Percentiles rank a stretch among this genome's conserved stretches.
Evolutionary conservation across 2,113 vertebrate genomes (phyloP).

Genomic region (Corythaeola cristata): DNA sequence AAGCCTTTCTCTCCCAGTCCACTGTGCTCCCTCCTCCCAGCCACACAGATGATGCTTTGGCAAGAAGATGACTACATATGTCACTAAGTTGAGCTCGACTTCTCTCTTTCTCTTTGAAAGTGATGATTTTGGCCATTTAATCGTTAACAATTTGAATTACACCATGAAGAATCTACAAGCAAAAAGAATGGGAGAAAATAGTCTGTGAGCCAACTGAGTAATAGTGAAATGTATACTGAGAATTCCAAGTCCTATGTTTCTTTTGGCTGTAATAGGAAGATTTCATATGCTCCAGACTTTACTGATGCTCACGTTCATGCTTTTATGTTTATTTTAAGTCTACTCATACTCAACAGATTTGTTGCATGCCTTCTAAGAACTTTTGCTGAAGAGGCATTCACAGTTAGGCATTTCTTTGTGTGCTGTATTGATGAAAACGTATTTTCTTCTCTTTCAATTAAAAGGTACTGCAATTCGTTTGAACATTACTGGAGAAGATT

Average conservation of each 20-base stretch:
- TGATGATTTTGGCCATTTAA: not conserved
- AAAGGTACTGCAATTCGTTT: not conserved
- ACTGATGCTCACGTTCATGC: not conserved
- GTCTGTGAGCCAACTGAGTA: not conserved
- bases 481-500: not conserved
- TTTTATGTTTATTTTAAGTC: not conserved
- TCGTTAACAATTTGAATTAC: not conserved
- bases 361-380: not conserved
- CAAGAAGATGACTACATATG: not conserved
- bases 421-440: not conserved
- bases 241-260: not conserved
- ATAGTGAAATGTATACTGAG: not conserved
- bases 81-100: not conserved
- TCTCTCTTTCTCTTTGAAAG: not conserved
- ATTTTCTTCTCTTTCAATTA: not conserved
- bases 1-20: not conserved
- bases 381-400: not conserved
- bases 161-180: not conserved
- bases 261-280: not conserved
- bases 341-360: not conserved
- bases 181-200: not conserved
- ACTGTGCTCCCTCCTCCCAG: not conserved
- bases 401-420: not conserved
- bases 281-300: not conserved
- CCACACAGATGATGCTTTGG: not conserved